These are phyloP conservation scores for Dasysyrphus tricinctus DNA, from an alignment of 2,888 invertebrate genomes.

Conservation along the genomic window DNA sequence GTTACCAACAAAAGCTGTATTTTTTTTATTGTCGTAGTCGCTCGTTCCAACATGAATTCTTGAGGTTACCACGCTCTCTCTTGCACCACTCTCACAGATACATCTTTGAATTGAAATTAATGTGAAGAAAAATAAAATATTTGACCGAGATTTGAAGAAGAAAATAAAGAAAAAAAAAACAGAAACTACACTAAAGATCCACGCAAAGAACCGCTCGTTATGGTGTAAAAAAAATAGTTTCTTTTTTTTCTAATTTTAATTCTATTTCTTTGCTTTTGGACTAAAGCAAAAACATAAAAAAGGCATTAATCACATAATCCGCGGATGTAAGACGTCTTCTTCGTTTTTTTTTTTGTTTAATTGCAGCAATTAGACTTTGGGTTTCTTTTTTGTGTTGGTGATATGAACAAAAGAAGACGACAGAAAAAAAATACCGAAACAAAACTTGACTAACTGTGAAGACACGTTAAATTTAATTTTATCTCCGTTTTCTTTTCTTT, in stretches of 20 bases:
- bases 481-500: conserved; percentile 31
- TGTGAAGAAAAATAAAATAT: conserved; percentile 39
- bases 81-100: conserved; percentile 60
- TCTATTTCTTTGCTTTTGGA: conserved; percentile 44
- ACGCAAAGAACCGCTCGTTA: conserved; percentile 53
- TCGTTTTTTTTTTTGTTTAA: conserved; percentile 43
- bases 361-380: conserved; percentile 62
- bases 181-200: conserved; percentile 26
- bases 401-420: conserved; percentile 10
- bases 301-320: conserved; percentile 62
- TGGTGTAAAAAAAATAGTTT: conserved; percentile 32
- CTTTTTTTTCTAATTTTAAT: conserved; percentile 27
- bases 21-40: neutral
- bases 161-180: conserved; percentile 41
- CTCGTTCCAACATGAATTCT: conserved; percentile 44
- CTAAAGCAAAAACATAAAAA: conserved; percentile 13
- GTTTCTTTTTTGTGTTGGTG: conserved; percentile 19
- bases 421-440: neutral
- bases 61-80: conserved; percentile 53
- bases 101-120: conserved; percentile 49
- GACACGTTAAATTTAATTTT: conserved; percentile 51
- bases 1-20: neutral
- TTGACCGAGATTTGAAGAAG: conserved; percentile 67
- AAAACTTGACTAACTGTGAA: conserved; percentile 17
- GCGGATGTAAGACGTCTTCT: conserved; percentile 56